Evolutionary conservation across 2,888 invertebrate genomes (phyloP), one percentile per base, ranked within the genome.

Genomic region (Beris morrisii): DNA sequence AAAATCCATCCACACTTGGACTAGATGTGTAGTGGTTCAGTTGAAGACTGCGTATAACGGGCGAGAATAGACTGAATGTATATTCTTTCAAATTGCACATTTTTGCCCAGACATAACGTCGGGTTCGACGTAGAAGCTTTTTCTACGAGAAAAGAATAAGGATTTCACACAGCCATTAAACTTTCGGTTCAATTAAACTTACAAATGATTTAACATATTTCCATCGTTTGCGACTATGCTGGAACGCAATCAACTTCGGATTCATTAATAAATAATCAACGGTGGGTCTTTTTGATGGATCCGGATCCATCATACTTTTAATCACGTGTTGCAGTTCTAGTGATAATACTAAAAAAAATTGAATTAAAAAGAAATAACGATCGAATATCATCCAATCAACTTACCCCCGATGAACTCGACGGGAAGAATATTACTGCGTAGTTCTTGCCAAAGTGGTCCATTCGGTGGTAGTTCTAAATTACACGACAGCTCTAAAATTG

Each of bases 401-500:
- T 74, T 72, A 83, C 82, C 72, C 72, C 78, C 75, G 5, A 79
- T 75, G 70, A 82, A 79, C 65, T 79, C 79, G 13, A 82, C 80
- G 2, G 87, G 86, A 30, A 87, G 76, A 3, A 80, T 75, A n/a
- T 85, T 84, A 56, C 79, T 79, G 22, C 90, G 77, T 30, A 91
- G 76, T 59, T 83, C 77, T 72, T 89, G 89, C 91, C 91, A 92
- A 31, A 85, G 79, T 0, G 84, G 83, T 1, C 90, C 91, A 71
- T 86, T 84, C 48, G 83, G 79, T 0, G 91, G 91, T 65, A 92
- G 78, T 71, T 88, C 86, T 68, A 91, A 82, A 78, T 88, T 88
- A 70, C 86, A 85, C 1, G 88, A 85, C 50, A 91, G 75, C 76
- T 92, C 91, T 59, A 92, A 76, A 69, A 90, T 83, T 4, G 88